These are phyloP conservation scores for Bradysia coprophila DNA, from an alignment of 1,140 invertebrate species.

Conservation along the genomic window DNA sequence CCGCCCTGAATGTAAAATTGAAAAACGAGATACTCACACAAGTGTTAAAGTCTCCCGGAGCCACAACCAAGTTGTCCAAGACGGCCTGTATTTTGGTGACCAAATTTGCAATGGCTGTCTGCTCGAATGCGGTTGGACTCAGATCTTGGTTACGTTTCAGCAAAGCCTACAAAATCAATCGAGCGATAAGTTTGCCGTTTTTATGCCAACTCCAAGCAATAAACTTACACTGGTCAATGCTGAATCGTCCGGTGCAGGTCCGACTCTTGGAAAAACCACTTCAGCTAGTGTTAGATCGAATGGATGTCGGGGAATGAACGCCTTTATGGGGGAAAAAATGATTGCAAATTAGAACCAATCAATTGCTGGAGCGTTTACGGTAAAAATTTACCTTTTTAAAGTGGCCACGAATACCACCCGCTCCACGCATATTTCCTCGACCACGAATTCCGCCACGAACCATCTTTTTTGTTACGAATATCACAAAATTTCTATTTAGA, in stretches of 20 bases:
- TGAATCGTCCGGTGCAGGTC: slow-evolving; percentile 65
- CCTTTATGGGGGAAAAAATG: too few species aligned
- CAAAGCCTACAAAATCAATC: slow-evolving; percentile 39
- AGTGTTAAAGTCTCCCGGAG: slow-evolving; percentile 83
- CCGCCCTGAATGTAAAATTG: too few species aligned
- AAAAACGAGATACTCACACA: slow-evolving; percentile 56
- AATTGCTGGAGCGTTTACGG: too few species aligned
- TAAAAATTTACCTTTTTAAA: too few species aligned
- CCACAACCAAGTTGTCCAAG: slow-evolving; percentile 81
- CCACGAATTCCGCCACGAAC: slow-evolving; percentile 1
- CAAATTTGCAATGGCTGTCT: slow-evolving; percentile 76
- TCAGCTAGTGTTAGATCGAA: slow-evolving; percentile 83
- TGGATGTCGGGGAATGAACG: slow-evolving; percentile 67
- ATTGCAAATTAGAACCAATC: too few species aligned
- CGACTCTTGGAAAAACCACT: slow-evolving; percentile 64
- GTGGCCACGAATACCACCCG: background rate
- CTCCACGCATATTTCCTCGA: slow-evolving; percentile 1
- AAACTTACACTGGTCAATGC: slow-evolving; percentile 54
- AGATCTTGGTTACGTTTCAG: slow-evolving; percentile 81
- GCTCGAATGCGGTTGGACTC: slow-evolving; percentile 73
- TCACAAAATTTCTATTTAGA: too few species aligned
- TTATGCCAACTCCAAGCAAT: slow-evolving; percentile 1
- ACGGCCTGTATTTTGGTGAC: slow-evolving; percentile 87
- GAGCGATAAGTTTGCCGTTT: background rate
- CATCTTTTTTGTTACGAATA: too few species aligned